Base-by-base conservation (phyloP, 53 echinoderm and acorn worm species). In the Paracentrotus lividus region DNA sequence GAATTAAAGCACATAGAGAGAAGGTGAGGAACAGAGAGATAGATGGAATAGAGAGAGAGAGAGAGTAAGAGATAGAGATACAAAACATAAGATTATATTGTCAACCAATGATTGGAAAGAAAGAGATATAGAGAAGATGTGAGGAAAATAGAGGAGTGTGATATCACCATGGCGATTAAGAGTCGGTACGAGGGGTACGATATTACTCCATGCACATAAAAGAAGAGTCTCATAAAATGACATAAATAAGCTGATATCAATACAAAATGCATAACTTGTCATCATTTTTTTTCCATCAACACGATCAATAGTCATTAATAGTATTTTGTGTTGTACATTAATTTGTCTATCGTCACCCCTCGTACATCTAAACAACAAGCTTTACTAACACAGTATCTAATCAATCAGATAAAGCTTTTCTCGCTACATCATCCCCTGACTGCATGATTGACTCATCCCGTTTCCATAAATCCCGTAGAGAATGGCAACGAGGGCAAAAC, bases 401-500 rank as follows among this genome's bases (percentile, higher is more conserved):
- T 72, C 72, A 72, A 72, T 72, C 72, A 72, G 72, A 15, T 36
- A 61, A 61, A 34, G 69, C 24, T 78, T n/a, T 47, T 27, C n/a
- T 47, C 81, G 33, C 27, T 81, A 34, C 23, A 47, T 26, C 81
- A 81, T 20, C 76, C 40, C 4, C 10, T 52, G 52, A 52, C 38
- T 40, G 76, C 38, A 14, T 36, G 76, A 36, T 42, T 76, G 42
- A 76, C 75, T 81, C n/a, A 81, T 33, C 67, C 21, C 44, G 21
- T 77, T 47, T 57, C 57, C 47, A 81, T n/a, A n/a, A n/a, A 81
- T 27, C 49, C 81, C 81, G 24, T 10, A 12, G 81, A 81, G 81
- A 45, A 81, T 20, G 27, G 81, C 81, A 47, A 81, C 47, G 81
- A n/a, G 47, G 81, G 81, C 81, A 81, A 81, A 81, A 81, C 81